Base-by-base conservation (phyloP, 2,888 invertebrate genomes). In the Stenolophus ochropezus region DNA sequence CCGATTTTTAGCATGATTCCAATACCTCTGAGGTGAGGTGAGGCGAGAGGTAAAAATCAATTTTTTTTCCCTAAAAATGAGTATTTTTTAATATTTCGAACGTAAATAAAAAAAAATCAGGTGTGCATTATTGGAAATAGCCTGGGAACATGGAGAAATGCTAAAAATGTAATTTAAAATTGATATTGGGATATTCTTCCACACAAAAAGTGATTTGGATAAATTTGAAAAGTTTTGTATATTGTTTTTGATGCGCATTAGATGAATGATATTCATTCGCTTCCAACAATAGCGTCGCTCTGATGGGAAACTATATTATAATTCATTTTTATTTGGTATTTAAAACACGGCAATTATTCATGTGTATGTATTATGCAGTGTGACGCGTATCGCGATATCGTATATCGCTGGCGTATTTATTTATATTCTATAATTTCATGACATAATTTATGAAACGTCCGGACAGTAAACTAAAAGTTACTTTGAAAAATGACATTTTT, bases 401-500 rank as follows among this genome's bases (percentile, higher is more conserved):
- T 69, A 69, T 69, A 69, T 69, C 61, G 61, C 25, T 23, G 65
- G 27, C 49, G 53, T 61, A 77, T 77, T 65, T 77, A 77, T 77
- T 77, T 77, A 77, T 77, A 61, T 77, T 77, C 49, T 77, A 47
- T 61, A 77, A 77, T 65, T 61, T 77, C 23, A 77, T 77, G 61
- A 49, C 23, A 77, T 77, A 77, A 77, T 77, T 77, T 77, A 77
- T 77, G 61, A 56, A 53, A 47, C 77, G 65, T 23, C 23, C 33
- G 23, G 77, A 23, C 14, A 65, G 49, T 58, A 77, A 47, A 61
- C 61, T 77, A 65, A 77, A 61, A 61, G 77, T 61, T 47, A 77
- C 77, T 61, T 77, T 77, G 77, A 77, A 77, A 77, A 77, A 77
- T 77, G 77, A 77, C 77, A 61, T 77, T 77, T 77, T 77, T 77